Evolutionary conservation across 2,888 invertebrate species (phyloP), one percentile per base, ranked within the genome.

Genomic region (Pollenia labialis): DNA sequence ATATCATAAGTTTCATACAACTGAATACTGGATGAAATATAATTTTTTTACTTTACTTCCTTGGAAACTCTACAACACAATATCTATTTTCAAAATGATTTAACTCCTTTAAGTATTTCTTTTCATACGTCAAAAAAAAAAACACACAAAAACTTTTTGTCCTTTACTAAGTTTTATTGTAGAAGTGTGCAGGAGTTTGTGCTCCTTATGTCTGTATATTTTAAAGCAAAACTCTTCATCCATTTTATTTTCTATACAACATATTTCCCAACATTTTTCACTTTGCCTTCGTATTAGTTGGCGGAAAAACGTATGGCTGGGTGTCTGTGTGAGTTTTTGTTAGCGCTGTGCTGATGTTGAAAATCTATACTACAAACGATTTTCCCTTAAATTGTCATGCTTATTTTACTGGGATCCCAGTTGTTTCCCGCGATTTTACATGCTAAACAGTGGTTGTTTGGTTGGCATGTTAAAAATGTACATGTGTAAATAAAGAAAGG

Each of bases 381-480:
- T 56, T 64, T 83, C 42, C 71, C 62, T 71, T 77, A 48, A 80
- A 84, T 7, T 52, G 62, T 4, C 14, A 1, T 58, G 66, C 88
- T 88, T 81, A 40, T 79, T 87, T 89, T 88, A 46, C 92, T 92
- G 92, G 44, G 89, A 90, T 89, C 92, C 92, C 91, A 90, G 90
- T 89, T 88, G 87, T 90, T 89, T 91, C 92, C 92, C 92, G 92
- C 92, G 90, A 91, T 91, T 91, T 92, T 88, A 88, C 88, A 89
- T 89, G 88, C 87, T 89, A 88, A 85, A 81, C 88, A 85, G 86
- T 82, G 85, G 69, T 72, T 81, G 85, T 82, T 50, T 79, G 23
- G 32, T 50, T 79, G 23, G 32, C 16, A n/a, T 42, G 54, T 64
- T 14, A 64, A 54, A 71, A 71, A 3, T 32, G 9, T 52, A 40